phyloP scores from a whole-genome alignment of 2,113 vertebrate species.

The Sylvietta virens region DNA sequence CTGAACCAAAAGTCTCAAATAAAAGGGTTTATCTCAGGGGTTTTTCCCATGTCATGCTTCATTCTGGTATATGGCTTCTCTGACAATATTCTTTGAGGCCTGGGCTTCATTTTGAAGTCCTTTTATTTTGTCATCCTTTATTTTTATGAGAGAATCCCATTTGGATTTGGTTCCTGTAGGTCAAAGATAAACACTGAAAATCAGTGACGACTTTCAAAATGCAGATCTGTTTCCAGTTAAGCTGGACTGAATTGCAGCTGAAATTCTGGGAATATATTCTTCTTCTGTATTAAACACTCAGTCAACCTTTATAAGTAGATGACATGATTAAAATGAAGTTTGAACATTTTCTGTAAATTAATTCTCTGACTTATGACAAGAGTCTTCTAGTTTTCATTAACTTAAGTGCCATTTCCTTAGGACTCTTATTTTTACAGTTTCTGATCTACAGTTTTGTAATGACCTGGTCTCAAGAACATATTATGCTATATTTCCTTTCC shows the following conservation, averaged over 20 bases:
- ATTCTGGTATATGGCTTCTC: rapidly evolving
- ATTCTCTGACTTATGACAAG: constrained; percentile 45
- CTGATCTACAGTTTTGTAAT: constrained; percentile 22
- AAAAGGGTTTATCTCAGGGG: not conserved
- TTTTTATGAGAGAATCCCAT: not conserved
- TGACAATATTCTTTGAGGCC: not conserved
- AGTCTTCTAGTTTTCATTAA: constrained; percentile 55
- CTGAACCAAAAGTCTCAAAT: not conserved
- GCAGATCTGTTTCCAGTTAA: not conserved
- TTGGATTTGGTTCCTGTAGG: not conserved
- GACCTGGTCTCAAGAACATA: constrained; percentile 6
- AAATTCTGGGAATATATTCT: constrained; percentile 57
- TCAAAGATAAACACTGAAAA: not conserved
- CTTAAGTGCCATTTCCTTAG: constrained; percentile 48
- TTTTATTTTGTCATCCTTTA: rapidly evolving
- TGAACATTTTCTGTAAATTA: constrained; percentile 58
- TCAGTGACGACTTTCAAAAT: not conserved
- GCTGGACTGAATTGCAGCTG: not conserved
- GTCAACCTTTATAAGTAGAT: constrained; percentile 23
- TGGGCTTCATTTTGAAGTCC: not conserved
- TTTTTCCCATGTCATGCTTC: not conserved
- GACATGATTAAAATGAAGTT: constrained; percentile 59
- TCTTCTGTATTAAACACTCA: constrained; percentile 39
- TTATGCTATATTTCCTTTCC: not conserved
- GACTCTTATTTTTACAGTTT: constrained; percentile 36